phyloP scores from a whole-genome alignment of 2,797 vertebrate species.

The Enoplosus armatus region DNA sequence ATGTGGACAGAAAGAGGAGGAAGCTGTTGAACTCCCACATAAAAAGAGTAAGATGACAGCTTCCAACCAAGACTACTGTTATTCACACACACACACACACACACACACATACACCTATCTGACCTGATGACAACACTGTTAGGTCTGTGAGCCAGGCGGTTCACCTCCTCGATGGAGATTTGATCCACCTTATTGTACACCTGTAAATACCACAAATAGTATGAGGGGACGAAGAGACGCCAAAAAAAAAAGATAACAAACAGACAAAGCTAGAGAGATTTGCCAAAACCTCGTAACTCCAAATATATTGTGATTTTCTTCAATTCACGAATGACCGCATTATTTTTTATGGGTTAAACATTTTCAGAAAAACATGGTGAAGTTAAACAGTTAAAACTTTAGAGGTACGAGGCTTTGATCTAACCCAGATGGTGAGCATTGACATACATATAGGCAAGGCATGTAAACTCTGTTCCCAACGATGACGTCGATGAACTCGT shows the following conservation, averaged over 20 bases:
- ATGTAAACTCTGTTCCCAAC: conserved; percentile 98
- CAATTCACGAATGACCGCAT: neutral
- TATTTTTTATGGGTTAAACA: neutral
- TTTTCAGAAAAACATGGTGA: neutral
- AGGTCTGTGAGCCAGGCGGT: conserved; percentile 91
- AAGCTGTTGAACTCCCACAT: neutral
- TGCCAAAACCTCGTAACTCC: neutral
- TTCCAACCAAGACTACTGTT: neutral
- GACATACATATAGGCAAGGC: conserved; percentile 96
- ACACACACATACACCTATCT: neutral
- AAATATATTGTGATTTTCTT: neutral
- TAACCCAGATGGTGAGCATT: neutral
- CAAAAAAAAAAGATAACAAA: neutral
- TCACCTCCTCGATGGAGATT: conserved; percentile 98
- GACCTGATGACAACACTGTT: conserved; percentile 98
- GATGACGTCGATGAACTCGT: conserved; percentile 98
- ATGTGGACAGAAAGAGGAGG: neutral
- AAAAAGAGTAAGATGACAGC: neutral
- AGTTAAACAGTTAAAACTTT: neutral
- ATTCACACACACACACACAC: neutral
- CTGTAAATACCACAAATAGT: conserved; percentile 76
- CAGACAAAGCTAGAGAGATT: neutral
- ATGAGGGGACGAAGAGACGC: neutral
- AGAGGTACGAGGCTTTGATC: neutral
- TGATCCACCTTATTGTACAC: conserved; percentile 99